A percentile compares a stretch with the other conserved stretches of the same genome.
These are phyloP conservation scores for Andrena minutula DNA, from an alignment of 2,888 invertebrate genomes.

Conservation along the genomic window DNA sequence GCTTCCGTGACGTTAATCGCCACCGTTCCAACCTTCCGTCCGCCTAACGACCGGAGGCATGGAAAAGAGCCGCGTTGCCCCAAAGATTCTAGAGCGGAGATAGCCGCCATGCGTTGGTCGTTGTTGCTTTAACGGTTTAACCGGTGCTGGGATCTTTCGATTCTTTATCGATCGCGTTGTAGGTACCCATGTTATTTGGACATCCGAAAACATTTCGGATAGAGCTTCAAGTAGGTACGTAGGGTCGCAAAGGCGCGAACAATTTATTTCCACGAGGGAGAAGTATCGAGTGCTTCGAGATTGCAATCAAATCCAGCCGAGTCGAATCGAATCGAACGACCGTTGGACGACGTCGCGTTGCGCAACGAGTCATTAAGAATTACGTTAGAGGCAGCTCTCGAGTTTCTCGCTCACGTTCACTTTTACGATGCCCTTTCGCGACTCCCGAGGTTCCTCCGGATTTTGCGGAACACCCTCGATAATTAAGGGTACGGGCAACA, in stretches of 20 bases:
- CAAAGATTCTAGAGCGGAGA: slow-evolving; percentile 1
- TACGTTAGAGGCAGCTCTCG: slow-evolving; percentile 39
- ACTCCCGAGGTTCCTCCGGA: background rate
- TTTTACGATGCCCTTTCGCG: slow-evolving; percentile 44
- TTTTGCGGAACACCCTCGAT: slow-evolving; percentile 18
- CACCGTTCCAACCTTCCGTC: slow-evolving; percentile 30
- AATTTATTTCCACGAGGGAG: slow-evolving; percentile 18
- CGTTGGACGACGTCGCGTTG: slow-evolving; percentile 32
- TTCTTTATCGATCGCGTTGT: too few relatives aligned
- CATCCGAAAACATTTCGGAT: background rate
- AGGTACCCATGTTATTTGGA: too few relatives aligned
- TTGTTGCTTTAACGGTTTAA: background rate
- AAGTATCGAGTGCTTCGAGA: background rate
- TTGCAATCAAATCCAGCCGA: background rate
- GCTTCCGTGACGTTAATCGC: slow-evolving; percentile 45
- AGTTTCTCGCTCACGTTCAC: slow-evolving; percentile 36
- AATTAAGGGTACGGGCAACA: slow-evolving; percentile 2
- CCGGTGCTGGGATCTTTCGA: background rate
- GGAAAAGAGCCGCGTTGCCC: slow-evolving; percentile 36
- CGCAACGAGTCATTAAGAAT: slow-evolving; percentile 44
- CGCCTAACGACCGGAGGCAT: slow-evolving; percentile 28
- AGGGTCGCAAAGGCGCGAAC: too few relatives aligned
- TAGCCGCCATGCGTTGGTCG: slow-evolving; percentile 12
- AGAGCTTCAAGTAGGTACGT: background rate
- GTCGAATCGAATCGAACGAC: slow-evolving; percentile 11